Percentiles rank a stretch among this genome's conserved stretches.
phyloP scores from a whole-genome alignment of 30 jellyfish, hydroid and myxozoan genomes.

The Aurelia coerulea region DNA sequence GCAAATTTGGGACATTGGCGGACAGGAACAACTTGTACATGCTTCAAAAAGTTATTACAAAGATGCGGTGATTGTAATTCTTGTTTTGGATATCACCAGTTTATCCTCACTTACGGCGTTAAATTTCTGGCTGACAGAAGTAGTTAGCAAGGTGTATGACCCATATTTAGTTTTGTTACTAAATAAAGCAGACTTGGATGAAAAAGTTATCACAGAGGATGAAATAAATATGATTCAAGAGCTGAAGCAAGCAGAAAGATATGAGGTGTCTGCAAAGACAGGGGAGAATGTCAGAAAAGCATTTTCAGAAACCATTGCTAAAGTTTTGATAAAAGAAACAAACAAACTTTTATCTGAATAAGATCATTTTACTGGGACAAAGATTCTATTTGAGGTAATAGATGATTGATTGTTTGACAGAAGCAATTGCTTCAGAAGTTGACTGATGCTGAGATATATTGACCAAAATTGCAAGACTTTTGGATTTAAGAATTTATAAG shows the following conservation, averaged over 20 bases:
- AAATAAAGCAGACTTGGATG: slow-evolving; percentile 74
- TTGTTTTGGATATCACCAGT: slow-evolving; percentile 62
- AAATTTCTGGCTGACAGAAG: slow-evolving; percentile 68
- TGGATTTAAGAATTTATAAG: too few species aligned
- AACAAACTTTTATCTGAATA: slow-evolving; percentile 39
- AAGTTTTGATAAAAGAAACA: slow-evolving; percentile 73
- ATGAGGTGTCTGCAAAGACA: slow-evolving; percentile 85
- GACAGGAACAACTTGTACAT: slow-evolving; percentile 61
- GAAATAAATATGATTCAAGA: slow-evolving; percentile 33
- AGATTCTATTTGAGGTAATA: too few species aligned
- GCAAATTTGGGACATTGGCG: slow-evolving; percentile 91
- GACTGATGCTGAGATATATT: too few species aligned
- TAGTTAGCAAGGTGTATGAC: slow-evolving; percentile 38
- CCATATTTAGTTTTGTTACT: slow-evolving; percentile 78
- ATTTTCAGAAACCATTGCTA: slow-evolving; percentile 64
- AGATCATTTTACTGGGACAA: neutral
- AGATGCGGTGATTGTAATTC: slow-evolving; percentile 77
- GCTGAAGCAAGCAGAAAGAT: slow-evolving; percentile 47
- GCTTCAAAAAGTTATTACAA: slow-evolving; percentile 47
- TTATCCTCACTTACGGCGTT: slow-evolving; percentile 11
- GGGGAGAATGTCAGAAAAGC: slow-evolving; percentile 79
- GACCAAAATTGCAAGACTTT: too few species aligned
- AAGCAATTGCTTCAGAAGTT: too few species aligned
- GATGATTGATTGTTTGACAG: too few species aligned
- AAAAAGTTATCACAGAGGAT: slow-evolving; percentile 27